These are phyloP conservation scores for Pogona vitticeps DNA, from an alignment of 2,113 vertebrate species.

Conservation along the genomic window DNA sequence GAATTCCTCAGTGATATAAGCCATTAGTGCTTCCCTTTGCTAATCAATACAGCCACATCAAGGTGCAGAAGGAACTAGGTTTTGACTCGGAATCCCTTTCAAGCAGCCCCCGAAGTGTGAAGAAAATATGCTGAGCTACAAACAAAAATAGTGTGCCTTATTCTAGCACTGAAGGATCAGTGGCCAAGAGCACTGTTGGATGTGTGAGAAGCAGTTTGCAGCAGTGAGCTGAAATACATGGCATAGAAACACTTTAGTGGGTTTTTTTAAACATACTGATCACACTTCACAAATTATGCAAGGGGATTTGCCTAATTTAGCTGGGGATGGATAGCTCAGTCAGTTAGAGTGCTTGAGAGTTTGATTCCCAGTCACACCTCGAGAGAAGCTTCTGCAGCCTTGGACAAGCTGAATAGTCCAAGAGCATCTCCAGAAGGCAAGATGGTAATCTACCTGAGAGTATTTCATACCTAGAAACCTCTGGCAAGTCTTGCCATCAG, in stretches of 20 bases:
- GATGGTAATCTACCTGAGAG: too few relatives aligned
- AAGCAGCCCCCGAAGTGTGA: neutral
- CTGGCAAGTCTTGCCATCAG: neutral
- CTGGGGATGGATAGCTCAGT: too few relatives aligned
- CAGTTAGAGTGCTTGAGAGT: too few relatives aligned
- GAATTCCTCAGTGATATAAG: neutral
- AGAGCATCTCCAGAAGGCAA: too few relatives aligned
- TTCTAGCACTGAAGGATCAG: neutral
- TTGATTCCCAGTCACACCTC: too few relatives aligned
- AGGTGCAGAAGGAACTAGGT: neutral
- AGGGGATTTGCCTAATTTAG: neutral
- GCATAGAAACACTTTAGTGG: neutral
- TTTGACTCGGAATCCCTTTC: neutral
- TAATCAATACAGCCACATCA: neutral
- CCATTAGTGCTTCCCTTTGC: neutral
- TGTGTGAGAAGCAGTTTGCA: neutral
- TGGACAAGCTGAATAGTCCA: too few relatives aligned
- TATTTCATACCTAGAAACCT: neutral
- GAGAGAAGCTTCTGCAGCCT: too few relatives aligned
- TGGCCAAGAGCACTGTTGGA: neutral
- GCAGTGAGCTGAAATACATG: neutral
- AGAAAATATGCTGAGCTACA: neutral
- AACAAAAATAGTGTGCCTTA: neutral
- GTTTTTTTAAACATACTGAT: neutral
- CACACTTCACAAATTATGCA: neutral